Conservation (phyloP, 2,797 vertebrate species). For the Anolis apletophallus region DNA sequence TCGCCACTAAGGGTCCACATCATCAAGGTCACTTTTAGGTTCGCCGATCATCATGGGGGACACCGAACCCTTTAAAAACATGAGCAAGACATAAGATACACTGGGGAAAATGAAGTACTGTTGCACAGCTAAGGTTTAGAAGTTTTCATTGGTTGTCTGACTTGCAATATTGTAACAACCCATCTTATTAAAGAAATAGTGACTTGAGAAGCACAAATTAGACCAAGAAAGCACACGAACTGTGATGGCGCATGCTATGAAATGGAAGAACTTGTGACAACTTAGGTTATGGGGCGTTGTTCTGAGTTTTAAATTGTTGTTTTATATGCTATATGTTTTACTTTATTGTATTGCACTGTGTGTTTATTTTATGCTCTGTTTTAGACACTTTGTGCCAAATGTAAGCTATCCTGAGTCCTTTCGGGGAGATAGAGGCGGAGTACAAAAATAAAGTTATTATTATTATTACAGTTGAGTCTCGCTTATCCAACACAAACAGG, state of each 20-base stretch:
- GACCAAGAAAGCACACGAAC: background rate
- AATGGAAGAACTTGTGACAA: background rate
- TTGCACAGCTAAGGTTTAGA: background rate
- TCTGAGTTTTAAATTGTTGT: too few relatives aligned
- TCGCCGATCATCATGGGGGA: conserved; percentile 99
- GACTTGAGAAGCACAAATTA: background rate
- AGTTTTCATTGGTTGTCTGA: background rate
- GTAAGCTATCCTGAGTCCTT: too few relatives aligned
- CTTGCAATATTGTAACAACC: background rate
- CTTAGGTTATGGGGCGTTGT: too few relatives aligned
- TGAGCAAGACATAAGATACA: conserved; percentile 19
- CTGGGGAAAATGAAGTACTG: background rate
- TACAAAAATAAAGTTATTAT: too few relatives aligned
- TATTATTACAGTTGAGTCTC: too few relatives aligned
- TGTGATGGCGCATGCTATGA: background rate
- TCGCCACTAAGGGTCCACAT: conserved; percentile 90
- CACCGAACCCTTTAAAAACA: conserved; percentile 88
- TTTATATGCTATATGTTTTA: too few relatives aligned
- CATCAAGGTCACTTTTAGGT: conserved; percentile 96
- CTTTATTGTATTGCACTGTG: too few relatives aligned
- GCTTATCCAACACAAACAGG: too few relatives aligned
- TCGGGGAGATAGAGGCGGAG: too few relatives aligned
- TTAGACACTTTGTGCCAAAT: too few relatives aligned
- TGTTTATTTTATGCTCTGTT: too few relatives aligned
- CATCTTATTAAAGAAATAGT: background rate